Base-by-base conservation (phyloP, 1,140 invertebrate species). In the Aphaenogaster ashmeadi region DNA sequence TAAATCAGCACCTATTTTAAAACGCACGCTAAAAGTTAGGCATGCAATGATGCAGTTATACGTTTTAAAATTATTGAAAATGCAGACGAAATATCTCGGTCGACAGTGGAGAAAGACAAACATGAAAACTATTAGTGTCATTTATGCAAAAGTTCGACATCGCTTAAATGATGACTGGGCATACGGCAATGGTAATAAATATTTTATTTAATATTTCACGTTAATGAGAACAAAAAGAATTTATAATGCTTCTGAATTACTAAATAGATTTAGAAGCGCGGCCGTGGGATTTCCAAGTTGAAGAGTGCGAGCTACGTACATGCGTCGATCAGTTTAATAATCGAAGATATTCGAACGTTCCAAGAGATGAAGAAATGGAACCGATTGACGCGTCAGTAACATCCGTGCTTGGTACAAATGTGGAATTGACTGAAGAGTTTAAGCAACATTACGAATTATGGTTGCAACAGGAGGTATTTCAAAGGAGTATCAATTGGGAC, bases 111-210 rank as follows among this genome's bases (percentile, higher is more conserved):
- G 99, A 6, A 99, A 99, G 95, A 98, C 98, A 1, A 99, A 99
- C 94, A 99, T 99, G 99, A 99, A 99, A 95, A 99, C 99, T 0
- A 99, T 99, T 96, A 99, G 99, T 94, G 99, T 99, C 52, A 99
- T 99, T 94, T 99, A 99, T 95, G 98, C 99, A 74, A 99, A 99
- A 97, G 99, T 98, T 77, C 95, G 98, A 62, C 98, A 99, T 96
- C 97, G 98, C 71, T 96, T 99, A 1, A 99, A 99, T 93, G 99
- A 99, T 95, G 99, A 99, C 94, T 99, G 99, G 99, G 99, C 99
- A 15, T 99, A 98, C 97, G 99, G 99, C 52, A 99, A 99, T 96
- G 98, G 97, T 97, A 95, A 33, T n/a, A 9, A 44, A 67, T 44
- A 67, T 21, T 41, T n/a, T 41, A 41, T n/a, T 69, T 50, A 47